A percentile compares a stretch with the other conserved stretches of the same genome.
phyloP scores from a whole-genome alignment of 2,888 invertebrate genomes.

The Lottia scabra region DNA sequence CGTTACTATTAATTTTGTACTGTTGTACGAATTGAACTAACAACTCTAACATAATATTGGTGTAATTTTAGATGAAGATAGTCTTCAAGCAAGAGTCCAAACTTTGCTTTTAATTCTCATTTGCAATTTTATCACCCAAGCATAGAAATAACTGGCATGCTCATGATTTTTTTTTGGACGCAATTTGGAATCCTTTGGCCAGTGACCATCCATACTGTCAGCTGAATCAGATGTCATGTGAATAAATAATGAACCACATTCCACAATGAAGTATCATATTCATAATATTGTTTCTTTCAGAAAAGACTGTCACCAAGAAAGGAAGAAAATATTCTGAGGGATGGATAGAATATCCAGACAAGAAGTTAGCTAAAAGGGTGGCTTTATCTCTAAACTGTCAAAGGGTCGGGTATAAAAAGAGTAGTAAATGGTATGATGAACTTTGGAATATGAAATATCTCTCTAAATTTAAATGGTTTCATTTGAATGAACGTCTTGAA shows the following conservation, averaged over 20 bases:
- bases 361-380: conserved; percentile 88
- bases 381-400: conserved; percentile 86
- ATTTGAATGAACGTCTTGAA: conserved; percentile 91
- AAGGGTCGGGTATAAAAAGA: conserved; percentile 78
- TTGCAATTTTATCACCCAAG: too few relatives aligned
- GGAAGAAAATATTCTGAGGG: conserved; percentile 77
- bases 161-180: too few relatives aligned
- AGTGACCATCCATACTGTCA: too few relatives aligned
- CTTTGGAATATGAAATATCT: conserved; percentile 98
- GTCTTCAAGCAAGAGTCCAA: too few relatives aligned
- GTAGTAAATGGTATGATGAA: conserved; percentile 86
- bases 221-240: too few relatives aligned
- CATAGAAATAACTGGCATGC: too few relatives aligned
- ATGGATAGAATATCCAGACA: conserved; percentile 94
- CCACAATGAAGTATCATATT: background rate
- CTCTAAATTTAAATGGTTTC: conserved; percentile 93
- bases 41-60: too few relatives aligned
- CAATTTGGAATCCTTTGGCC: too few relatives aligned
- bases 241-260: background rate
- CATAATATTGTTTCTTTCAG: conserved; percentile 36
- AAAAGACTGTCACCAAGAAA: conserved; percentile 51
- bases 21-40: too few relatives aligned
- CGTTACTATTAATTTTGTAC: too few relatives aligned
- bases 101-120: too few relatives aligned
- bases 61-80: too few relatives aligned